These are phyloP conservation scores for Sparus aurata DNA, from an alignment of 2,797 vertebrate species.

Conservation along the genomic window DNA sequence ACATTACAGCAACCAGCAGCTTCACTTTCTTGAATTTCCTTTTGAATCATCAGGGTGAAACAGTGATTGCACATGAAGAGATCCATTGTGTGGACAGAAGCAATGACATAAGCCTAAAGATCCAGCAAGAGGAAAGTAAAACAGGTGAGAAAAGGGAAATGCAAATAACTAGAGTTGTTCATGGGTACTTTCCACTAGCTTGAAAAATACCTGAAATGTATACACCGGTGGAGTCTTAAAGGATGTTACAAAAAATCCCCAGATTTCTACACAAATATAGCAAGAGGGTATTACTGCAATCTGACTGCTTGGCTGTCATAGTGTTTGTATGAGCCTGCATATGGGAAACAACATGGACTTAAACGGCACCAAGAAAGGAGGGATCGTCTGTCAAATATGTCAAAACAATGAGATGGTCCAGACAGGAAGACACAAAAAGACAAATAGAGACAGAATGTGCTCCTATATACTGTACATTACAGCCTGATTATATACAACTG, in stretches of 20 bases:
- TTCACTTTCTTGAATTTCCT: conserved; percentile 22
- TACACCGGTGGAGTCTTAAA: background rate
- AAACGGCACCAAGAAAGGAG: background rate
- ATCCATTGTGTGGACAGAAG: background rate
- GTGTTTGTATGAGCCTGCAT: conserved; percentile 18
- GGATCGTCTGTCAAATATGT: background rate
- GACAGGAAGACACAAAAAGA: conserved; percentile 18
- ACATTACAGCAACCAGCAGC: conserved; percentile 20
- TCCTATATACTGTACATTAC: conserved; percentile 1
- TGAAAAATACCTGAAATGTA: conserved; percentile 9
- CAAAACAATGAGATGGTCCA: background rate
- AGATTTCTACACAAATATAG: background rate
- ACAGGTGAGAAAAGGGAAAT: background rate
- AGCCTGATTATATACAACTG: conserved; percentile 16
- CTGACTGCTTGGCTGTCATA: conserved; percentile 21
- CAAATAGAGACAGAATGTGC: conserved; percentile 1
- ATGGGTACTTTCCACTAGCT: conserved; percentile 2
- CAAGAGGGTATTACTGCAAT: conserved; percentile 6
- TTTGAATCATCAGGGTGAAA: conserved; percentile 6
- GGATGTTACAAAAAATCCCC: background rate
- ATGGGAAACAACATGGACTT: conserved; percentile 3
- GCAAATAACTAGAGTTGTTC: background rate
- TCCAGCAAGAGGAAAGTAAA: conserved; percentile 15
- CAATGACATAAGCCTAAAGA: conserved; percentile 2
- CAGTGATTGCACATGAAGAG: background rate